These are phyloP conservation scores for Scrobipalpa costella DNA, from an alignment of 2,888 invertebrate genomes.

Conservation along the genomic window DNA sequence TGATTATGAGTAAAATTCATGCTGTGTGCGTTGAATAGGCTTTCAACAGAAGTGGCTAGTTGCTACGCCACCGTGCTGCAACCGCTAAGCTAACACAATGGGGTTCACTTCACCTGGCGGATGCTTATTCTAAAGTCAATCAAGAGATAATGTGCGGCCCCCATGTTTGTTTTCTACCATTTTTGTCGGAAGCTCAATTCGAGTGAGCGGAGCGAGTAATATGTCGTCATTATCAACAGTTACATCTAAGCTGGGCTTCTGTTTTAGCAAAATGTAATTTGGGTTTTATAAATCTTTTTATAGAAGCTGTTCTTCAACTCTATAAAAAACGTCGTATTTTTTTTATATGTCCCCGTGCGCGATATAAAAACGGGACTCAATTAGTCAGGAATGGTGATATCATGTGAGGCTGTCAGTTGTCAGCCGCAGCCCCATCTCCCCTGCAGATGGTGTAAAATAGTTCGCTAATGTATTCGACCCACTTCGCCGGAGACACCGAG, in stretches of 20 bases:
- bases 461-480: conserved; percentile 64
- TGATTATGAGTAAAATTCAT: not conserved
- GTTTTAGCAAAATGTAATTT: not conserved
- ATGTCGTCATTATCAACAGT: conserved; percentile 21
- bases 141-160: conserved; percentile 6
- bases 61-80: not conserved
- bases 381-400: conserved; percentile 4
- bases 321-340: not conserved
- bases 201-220: conserved; percentile 24
- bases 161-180: conserved; percentile 11
- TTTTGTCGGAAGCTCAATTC: conserved; percentile 12
- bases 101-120: not conserved
- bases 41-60: conserved; percentile 12
- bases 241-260: conserved; percentile 4
- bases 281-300: not conserved
- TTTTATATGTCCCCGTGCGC: not conserved
- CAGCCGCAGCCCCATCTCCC: conserved; percentile 36
- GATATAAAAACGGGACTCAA: conserved; percentile 25
- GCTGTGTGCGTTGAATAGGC: conserved; percentile 10
- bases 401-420: conserved; percentile 15
- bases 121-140: conserved; percentile 20
- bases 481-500: conserved; percentile 59
- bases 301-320: not conserved
- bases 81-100: conserved; percentile 13
- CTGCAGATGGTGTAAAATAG: conserved; percentile 45